Evolutionary conservation across 1,140 invertebrate genomes (phyloP).

Genomic region (Drosophila pruinosa): DNA sequence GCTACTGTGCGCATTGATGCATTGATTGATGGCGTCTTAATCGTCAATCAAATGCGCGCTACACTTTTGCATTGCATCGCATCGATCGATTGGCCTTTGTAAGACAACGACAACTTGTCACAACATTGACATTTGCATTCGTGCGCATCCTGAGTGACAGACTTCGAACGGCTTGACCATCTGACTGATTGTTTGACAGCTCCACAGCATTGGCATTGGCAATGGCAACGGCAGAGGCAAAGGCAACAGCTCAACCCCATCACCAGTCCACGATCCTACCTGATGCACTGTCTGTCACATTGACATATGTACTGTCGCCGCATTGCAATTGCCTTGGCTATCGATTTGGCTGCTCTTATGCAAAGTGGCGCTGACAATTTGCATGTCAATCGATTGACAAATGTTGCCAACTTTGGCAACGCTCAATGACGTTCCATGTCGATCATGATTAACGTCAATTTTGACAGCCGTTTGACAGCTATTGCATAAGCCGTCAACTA

Average conservation of each 20-base stretch:
- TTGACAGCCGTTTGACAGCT: conserved; percentile 75
- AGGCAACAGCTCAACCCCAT: neutral
- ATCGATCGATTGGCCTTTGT: conserved; percentile 28
- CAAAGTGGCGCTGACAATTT: conserved; percentile 75
- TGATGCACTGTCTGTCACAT: conserved; percentile 67
- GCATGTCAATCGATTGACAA: conserved; percentile 79
- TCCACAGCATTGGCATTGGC: neutral
- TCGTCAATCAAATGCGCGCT: conserved; percentile 79
- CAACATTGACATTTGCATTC: conserved; percentile 79
- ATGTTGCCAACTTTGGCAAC: conserved; percentile 74
- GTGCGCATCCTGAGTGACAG: conserved; percentile 74
- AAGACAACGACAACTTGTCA: conserved; percentile 66
- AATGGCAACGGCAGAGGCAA: neutral
- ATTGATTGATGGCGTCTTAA: conserved; percentile 82
- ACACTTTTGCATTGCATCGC: conserved; percentile 71
- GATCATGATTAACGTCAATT: conserved; percentile 72
- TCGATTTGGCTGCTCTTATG: conserved; percentile 38
- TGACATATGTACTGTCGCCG: conserved; percentile 73
- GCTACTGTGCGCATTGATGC: conserved; percentile 67
- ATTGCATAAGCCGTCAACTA: conserved; percentile 58
- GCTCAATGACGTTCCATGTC: conserved; percentile 65
- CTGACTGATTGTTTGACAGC: conserved; percentile 76
- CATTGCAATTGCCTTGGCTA: conserved; percentile 1
- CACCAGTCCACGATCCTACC: conserved; percentile 13
- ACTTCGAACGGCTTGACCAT: conserved; percentile 51